These are phyloP conservation scores for Melanotaenia nigrans DNA, from an alignment of 2,797 vertebrate species.

Conservation along the genomic window DNA sequence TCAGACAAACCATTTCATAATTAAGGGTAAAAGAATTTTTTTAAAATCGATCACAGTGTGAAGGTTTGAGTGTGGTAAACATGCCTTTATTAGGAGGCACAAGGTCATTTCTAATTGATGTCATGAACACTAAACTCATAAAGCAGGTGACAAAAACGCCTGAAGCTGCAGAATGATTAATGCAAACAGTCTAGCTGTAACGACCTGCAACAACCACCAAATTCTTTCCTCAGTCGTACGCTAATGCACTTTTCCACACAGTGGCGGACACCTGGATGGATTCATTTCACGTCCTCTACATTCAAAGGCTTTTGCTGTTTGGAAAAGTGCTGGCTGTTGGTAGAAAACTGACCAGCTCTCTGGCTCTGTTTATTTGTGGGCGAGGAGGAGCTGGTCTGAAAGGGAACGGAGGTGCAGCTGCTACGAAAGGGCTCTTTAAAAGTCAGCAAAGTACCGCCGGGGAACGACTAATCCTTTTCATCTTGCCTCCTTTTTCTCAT, in stretches of 20 bases:
- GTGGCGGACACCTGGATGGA: slow-evolving; percentile 56
- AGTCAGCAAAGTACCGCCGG: slow-evolving; percentile 68
- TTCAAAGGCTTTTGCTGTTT: slow-evolving; percentile 48
- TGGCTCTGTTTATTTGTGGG: slow-evolving; percentile 63
- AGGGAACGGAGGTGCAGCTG: slow-evolving; percentile 74
- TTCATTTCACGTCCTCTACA: slow-evolving; percentile 55
- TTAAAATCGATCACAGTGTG: background rate
- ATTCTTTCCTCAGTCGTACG: slow-evolving; percentile 20
- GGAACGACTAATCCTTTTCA: slow-evolving; percentile 74
- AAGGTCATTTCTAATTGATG: slow-evolving; percentile 55
- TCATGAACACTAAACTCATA: slow-evolving; percentile 37
- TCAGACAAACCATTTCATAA: background rate
- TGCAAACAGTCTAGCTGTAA: slow-evolving; percentile 26
- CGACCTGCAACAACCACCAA: slow-evolving; percentile 20
- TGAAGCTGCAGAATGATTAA: slow-evolving; percentile 31
- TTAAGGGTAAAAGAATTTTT: background rate
- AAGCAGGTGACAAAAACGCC: slow-evolving; percentile 63
- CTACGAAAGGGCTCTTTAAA: slow-evolving; percentile 65
- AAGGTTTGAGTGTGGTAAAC: slow-evolving; percentile 18
- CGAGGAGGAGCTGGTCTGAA: slow-evolving; percentile 63
- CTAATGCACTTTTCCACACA: slow-evolving; percentile 25
- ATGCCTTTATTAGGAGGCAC: slow-evolving; percentile 14
- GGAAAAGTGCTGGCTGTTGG: slow-evolving; percentile 52
- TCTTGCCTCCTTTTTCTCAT: slow-evolving; percentile 75
- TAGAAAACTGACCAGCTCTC: slow-evolving; percentile 51